Evolutionary conservation across 2,797 vertebrate genomes (phyloP), one percentile per base, ranked within the genome.

Genomic region (Gymnothorax reevesii): DNA sequence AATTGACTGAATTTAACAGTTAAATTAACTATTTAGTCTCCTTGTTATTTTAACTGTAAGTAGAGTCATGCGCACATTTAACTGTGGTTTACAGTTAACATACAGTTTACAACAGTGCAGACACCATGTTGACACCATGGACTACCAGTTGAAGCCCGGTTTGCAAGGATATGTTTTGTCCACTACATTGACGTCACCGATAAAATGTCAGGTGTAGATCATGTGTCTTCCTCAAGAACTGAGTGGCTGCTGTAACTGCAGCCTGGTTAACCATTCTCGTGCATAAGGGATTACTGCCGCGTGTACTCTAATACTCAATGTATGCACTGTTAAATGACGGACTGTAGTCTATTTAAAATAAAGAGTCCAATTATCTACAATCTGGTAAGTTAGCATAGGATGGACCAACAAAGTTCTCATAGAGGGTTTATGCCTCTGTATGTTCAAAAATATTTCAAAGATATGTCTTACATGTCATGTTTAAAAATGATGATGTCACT

Each of bases 301-400:
- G 59, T 66, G 54, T 15, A 82, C 55, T 42, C 22, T 7, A 49
- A 60, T 3, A 64, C 42, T 79, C 22, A 25, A 86, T 82, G 13
- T 7, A 71, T n/a, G 62, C 75, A 62, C 77, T n/a, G 66, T 62
- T 82, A n/a, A 82, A 82, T 82, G 49, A 82, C 82, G 64, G 82
- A 86, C 77, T 60, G 57, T 82, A 64, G 25, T 84, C 64, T 49
- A 1, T 86, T 79, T 82, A 59, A 64, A 54, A 79, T 42, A 52
- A 57, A 82, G 73, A 80, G 25, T 60, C 82, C 17, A 59, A 10
- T 42, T 42, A 42, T 42, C 33, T 42, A 9, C 57, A 83, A 83
- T n/a, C 57, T 15, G 15, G 9, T 83, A 27, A 59, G 57, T 59
- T 15, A 25, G 82, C 57, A 57, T 13, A 9, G n/a, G 10, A 25